Percentiles rank a stretch among this genome's conserved stretches.
phyloP scores from a whole-genome alignment of 2,797 vertebrate species.

The Lithobates pipiens region DNA sequence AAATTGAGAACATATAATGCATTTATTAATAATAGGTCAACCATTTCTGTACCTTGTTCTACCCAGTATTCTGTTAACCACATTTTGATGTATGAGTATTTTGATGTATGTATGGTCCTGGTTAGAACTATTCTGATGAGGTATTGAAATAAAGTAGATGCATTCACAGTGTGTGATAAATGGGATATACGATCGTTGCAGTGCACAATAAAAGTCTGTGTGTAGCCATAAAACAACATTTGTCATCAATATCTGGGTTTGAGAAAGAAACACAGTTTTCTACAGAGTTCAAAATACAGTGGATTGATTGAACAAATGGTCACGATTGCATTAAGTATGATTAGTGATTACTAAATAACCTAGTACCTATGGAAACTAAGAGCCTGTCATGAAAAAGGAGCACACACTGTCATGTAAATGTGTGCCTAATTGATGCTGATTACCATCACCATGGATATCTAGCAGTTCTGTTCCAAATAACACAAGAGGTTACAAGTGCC shows the following conservation, averaged over 20 bases:
- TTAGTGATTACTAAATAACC: background rate
- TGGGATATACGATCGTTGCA: background rate
- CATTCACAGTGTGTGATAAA: background rate
- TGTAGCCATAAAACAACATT: background rate
- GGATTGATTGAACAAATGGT: background rate
- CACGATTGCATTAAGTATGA: background rate
- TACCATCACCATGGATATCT: conserved; percentile 31
- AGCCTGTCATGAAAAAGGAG: background rate
- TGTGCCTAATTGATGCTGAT: conserved; percentile 11
- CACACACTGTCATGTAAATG: conserved; percentile 16
- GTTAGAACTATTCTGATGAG: background rate
- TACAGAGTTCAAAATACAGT: background rate
- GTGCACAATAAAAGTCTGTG: background rate
- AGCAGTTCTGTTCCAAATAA: conserved; percentile 9
- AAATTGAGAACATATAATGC: no score
- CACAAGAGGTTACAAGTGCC: conserved; percentile 29
- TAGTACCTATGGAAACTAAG: conserved; percentile 52
- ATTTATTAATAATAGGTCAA: no score
- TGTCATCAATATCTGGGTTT: background rate
- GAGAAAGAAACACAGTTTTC: background rate
- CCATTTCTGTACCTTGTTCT: no score
- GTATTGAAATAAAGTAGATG: background rate
- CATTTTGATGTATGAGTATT: background rate
- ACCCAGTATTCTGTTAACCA: no score
- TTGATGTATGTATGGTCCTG: background rate